Evolutionary conservation across 2,113 vertebrate species (phyloP).

Genomic region (Prolemur simus): DNA sequence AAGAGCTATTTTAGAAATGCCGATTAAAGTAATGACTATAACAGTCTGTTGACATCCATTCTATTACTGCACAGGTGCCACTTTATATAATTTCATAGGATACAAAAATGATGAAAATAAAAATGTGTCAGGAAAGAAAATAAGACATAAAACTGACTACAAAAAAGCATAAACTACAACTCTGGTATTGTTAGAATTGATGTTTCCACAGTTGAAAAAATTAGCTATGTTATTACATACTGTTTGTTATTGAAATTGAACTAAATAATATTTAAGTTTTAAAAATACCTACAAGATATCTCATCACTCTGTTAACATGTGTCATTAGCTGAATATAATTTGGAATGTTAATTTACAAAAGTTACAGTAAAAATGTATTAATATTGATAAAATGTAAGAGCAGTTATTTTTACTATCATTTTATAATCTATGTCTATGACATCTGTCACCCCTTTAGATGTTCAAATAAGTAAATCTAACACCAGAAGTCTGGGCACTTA

Average conservation of each 20-base stretch:
- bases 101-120: background rate
- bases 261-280: conserved; percentile 15
- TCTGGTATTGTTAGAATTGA: background rate
- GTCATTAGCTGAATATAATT: background rate
- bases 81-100: background rate
- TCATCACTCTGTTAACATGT: background rate
- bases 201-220: background rate
- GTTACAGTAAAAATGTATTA: background rate
- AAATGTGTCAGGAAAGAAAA: background rate
- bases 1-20: conserved; percentile 26
- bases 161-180: background rate
- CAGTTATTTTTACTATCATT: background rate
- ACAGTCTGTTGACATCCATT: background rate
- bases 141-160: background rate
- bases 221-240: background rate
- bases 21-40: background rate
- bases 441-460: background rate
- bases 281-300: background rate
- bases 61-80: background rate
- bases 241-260: background rate
- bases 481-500: background rate
- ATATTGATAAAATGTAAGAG: background rate
- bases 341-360: background rate
- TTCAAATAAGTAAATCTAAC: background rate
- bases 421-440: background rate